Base-by-base conservation (phyloP, 2,888 invertebrate genomes). In the Patella ulyssiponensis region DNA sequence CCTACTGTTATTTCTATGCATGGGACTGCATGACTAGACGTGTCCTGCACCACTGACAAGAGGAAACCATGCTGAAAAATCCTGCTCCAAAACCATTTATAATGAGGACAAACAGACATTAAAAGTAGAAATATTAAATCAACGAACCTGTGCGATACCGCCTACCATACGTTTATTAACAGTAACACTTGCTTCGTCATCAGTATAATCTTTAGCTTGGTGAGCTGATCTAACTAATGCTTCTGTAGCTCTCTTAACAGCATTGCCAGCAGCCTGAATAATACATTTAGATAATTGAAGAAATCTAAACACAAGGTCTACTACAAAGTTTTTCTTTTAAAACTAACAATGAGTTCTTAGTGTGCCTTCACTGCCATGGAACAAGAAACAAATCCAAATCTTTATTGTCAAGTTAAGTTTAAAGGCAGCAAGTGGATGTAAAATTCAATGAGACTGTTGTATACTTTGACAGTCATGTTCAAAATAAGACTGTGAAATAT, bases 171-270 rank as follows among this genome's bases (percentile, higher is more conserved):
- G 94, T 52, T 96, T 94, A 92, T 98, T 97, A 79, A 99, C 94
- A 83, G 97, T 95, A 11, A 99, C 79, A n/a, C 98, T 83, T 52
- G 86, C 83, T 23, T 96, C 96, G 71, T 97, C 94, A 88, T 98
- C 98, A 88, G 97, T 97, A 74, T 96, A 95, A 82, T 95, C 96
- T 79, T 98, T 96, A 51, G 98, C 97, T 90, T 96, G 96, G 83
- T 98, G 95, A 0, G 99, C 98, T 0, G 98, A 97, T 51, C 96
- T 94, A 27, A 99, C 99, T 87, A 99, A 93, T 93, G 98, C 98
- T 92, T 99, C 99, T 0, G 99, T 99, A 3, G 99, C 98, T 81
- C 97, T 94, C 92, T 99, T 98, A 2, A 99, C 99, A 4, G 97
- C 98, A 85, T 98, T 98, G 17, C 98, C 98, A 0, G 98, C 98